Percentiles rank a stretch among this genome's conserved stretches.
phyloP scores from a whole-genome alignment of 2,888 invertebrate species.

The Diploptera punctata region DNA sequence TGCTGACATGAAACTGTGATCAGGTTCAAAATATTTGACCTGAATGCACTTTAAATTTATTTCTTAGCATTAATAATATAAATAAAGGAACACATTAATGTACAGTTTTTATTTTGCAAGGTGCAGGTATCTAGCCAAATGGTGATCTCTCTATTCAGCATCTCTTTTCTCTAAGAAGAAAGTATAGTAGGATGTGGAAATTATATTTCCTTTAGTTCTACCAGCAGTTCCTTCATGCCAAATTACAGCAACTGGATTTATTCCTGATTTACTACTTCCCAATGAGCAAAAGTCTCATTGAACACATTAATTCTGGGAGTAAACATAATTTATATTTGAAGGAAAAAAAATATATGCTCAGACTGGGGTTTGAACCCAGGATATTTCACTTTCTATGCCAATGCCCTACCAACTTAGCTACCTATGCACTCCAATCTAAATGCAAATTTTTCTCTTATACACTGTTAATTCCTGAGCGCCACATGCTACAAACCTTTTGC shows the following conservation, averaged over 20 bases:
- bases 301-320: constrained; percentile 32
- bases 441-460: no score
- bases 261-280: constrained; percentile 4
- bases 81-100: background rate
- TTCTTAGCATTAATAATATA: background rate
- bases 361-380: no score
- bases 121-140: background rate
- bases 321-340: no score
- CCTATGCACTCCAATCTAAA: no score
- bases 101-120: constrained; percentile 13
- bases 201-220: constrained; percentile 34
- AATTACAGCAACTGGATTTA: constrained; percentile 34
- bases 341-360: no score
- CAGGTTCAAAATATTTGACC: constrained; percentile 2
- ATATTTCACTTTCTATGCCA: no score
- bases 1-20: background rate
- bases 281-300: background rate
- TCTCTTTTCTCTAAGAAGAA: constrained; percentile 24
- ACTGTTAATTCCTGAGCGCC: no score
- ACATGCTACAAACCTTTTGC: no score
- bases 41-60: background rate
- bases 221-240: constrained; percentile 39
- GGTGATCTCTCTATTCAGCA: background rate
- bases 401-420: no score
- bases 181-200: constrained; percentile 33